Percentiles rank a stretch among this genome's conserved stretches.
Conservation (phyloP, 92 coral and sea anemone species). For the Chrysogorgia sp. region DNA sequence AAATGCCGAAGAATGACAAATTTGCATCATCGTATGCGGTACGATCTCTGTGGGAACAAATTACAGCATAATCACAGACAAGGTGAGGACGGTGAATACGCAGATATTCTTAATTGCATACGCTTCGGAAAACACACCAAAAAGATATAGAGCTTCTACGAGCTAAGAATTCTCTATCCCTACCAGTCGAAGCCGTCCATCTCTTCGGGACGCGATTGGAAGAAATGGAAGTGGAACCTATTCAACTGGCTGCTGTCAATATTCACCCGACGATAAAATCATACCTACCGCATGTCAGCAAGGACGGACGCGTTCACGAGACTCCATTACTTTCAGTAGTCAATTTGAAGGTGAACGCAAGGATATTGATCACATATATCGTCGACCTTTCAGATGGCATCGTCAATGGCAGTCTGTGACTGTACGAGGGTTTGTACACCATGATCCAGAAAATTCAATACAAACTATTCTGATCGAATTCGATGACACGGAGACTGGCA, state of each 20-base stretch:
- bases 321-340: conserved; percentile 21
- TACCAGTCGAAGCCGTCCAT: conserved; percentile 26
- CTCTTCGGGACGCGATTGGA: conserved; percentile 21
- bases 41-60: conserved; percentile 33
- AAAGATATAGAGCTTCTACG: conserved; percentile 28
- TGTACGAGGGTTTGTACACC: conserved; percentile 17
- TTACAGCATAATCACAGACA: conserved; percentile 34
- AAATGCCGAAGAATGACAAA: conserved; percentile 10
- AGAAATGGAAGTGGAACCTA: conserved; percentile 17
- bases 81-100: conserved; percentile 37
- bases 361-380: conserved; percentile 19
- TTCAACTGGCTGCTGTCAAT: conserved; percentile 17
- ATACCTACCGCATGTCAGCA: conserved; percentile 48
- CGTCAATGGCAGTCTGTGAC: conserved; percentile 24
- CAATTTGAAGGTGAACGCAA: conserved; percentile 16
- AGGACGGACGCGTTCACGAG: conserved; percentile 1
- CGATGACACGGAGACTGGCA: conserved; percentile 10
- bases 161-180: conserved; percentile 27
- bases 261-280: conserved; percentile 27
- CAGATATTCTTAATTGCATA: conserved; percentile 32
- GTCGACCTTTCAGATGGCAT: conserved; percentile 33
- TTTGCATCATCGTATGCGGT: conserved; percentile 30
- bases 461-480: conserved; percentile 27
- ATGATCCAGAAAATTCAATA: conserved; percentile 26
- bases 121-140: conserved; percentile 19